Percentiles rank a stretch among this genome's conserved stretches.
Conservation (phyloP, 2,888 invertebrate species). For the Latrodectus hesperus region DNA sequence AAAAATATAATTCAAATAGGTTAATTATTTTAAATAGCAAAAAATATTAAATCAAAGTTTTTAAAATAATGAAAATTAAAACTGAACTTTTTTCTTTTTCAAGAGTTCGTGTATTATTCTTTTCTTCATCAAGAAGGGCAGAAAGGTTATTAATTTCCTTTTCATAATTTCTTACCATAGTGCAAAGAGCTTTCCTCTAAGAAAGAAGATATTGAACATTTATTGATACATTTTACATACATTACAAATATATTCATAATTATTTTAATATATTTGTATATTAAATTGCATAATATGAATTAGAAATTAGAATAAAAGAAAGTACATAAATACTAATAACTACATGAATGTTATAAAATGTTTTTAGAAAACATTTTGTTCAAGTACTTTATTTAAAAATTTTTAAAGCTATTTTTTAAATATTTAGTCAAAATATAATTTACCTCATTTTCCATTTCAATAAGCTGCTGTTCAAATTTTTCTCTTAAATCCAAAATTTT, state of each 20-base stretch:
- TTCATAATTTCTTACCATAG: conserved; percentile 23
- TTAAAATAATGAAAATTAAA: not conserved
- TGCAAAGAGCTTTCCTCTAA: conserved; percentile 20
- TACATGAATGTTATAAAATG: not conserved
- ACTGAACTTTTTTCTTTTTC: conserved; percentile 34
- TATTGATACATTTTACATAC: not conserved
- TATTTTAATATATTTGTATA: not conserved
- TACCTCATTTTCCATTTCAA: conserved; percentile 37
- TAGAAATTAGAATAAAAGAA: not conserved
- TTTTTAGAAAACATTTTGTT: not conserved
- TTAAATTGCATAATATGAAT: not conserved
- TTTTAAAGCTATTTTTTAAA: not conserved
- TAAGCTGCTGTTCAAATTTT: conserved; percentile 18
- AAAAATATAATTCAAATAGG: not conserved
- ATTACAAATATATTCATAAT: not conserved
- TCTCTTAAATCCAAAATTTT: conserved; percentile 40
- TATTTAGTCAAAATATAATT: not conserved
- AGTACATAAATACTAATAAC: not conserved
- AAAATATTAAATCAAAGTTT: not conserved
- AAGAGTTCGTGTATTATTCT: conserved; percentile 1
- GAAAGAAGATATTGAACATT: conserved; percentile 3
- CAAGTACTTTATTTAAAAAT: not conserved
- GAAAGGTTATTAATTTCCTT: conserved; percentile 18
- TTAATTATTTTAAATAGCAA: not conserved
- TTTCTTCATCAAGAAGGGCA: conserved; percentile 28